phyloP scores from a whole-genome alignment of 1,140 invertebrate genomes.

The Hyles vespertilio region DNA sequence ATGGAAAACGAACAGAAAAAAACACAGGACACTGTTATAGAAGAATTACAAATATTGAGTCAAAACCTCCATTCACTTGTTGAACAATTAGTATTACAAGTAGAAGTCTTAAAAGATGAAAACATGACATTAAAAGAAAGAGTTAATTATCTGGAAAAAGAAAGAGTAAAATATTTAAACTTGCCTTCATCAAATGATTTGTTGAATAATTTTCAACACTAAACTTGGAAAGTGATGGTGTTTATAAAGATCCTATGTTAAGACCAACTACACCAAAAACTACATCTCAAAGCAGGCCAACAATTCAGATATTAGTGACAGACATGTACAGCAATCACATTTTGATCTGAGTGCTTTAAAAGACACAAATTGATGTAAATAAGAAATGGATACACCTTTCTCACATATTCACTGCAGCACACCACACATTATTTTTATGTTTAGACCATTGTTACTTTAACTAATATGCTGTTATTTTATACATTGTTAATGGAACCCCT shows the following conservation, averaged over 20 bases:
- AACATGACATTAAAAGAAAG: constrained; percentile 73
- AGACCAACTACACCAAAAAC: constrained; percentile 14
- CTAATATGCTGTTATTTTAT: no score
- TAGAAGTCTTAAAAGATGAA: constrained; percentile 78
- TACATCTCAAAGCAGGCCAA: constrained; percentile 16
- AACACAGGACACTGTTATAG: constrained; percentile 76
- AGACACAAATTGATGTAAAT: constrained; percentile 14
- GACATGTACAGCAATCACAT: constrained; percentile 24
- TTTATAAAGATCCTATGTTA: constrained; percentile 21
- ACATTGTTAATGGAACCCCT: no score
- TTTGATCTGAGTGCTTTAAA: constrained; percentile 48
- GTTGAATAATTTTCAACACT: constrained; percentile 28
- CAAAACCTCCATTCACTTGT: constrained; percentile 77
- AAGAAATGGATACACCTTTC: no score
- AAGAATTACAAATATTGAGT: constrained; percentile 78
- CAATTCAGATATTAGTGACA: constrained; percentile 19
- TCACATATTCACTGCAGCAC: no score
- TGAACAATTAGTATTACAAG: constrained; percentile 76
- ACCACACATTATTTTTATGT: no score
- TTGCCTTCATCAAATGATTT: constrained; percentile 36
- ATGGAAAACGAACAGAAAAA: constrained; percentile 76
- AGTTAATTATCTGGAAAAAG: constrained; percentile 71
- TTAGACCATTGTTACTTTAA: no score
- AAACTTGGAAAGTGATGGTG: constrained; percentile 22
- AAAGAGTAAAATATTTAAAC: constrained; percentile 60